phyloP scores from a whole-genome alignment of 2,113 vertebrate species.

The Catharus fuscescens region DNA sequence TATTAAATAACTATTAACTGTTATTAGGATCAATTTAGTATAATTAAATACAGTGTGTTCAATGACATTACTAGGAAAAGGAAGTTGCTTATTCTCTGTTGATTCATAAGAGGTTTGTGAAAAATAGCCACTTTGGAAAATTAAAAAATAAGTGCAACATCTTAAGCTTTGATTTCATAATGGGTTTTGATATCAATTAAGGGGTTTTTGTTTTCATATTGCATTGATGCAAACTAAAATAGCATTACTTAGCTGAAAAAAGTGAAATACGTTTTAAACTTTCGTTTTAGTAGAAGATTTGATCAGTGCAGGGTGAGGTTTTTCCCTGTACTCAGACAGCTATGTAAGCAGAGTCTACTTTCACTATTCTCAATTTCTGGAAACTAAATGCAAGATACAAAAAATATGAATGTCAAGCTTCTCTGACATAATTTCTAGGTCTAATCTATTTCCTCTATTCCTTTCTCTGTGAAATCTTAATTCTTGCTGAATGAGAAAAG shows the following conservation, averaged over 20 bases:
- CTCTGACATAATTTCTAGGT: not conserved
- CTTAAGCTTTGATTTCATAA: not conserved
- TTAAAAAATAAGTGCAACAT: not conserved
- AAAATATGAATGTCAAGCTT: not conserved
- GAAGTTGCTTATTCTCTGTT: not conserved
- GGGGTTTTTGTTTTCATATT: not conserved
- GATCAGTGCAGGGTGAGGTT: not conserved
- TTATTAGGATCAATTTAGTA: slow-evolving; percentile 37
- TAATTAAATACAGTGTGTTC: slow-evolving; percentile 35
- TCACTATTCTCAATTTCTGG: not conserved
- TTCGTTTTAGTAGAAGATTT: not conserved
- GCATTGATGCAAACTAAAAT: not conserved
- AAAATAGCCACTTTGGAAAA: not conserved
- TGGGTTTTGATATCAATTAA: not conserved
- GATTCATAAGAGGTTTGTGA: not conserved
- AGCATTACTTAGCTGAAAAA: not conserved
- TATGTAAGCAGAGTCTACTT: not conserved
- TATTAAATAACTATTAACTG: slow-evolving; percentile 36
- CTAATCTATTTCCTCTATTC: not conserved
- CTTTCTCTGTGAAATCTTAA: not conserved
- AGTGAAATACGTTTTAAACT: not conserved
- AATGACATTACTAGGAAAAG: not conserved
- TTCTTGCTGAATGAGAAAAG: not conserved
- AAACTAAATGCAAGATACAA: not conserved
- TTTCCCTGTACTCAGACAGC: not conserved